Conservation (phyloP, 2,888 invertebrate species). For the Zelleria hepariella region DNA sequence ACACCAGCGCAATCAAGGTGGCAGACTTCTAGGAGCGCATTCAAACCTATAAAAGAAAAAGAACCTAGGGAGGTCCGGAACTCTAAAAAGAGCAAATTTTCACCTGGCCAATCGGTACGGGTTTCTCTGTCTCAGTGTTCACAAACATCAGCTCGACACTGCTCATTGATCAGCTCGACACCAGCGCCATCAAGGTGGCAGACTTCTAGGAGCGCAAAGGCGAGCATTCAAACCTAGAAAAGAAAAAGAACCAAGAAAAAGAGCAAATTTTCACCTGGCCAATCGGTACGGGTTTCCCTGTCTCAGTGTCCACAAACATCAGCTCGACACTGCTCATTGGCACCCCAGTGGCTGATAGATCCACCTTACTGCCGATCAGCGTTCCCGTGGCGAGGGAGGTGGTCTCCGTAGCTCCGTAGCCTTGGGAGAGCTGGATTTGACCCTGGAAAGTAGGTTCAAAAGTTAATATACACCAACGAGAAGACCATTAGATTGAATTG, state of each 20-base stretch:
- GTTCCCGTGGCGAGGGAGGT: constrained; percentile 42
- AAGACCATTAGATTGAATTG: no score
- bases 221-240: no score
- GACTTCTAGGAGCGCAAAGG: no score
- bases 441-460: constrained; percentile 29
- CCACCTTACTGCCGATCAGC: constrained; percentile 29
- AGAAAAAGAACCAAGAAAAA: no score
- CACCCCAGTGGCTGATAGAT: constrained; percentile 46
- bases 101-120: constrained; percentile 49
- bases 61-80: no score
- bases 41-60: no score
- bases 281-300: constrained; percentile 39
- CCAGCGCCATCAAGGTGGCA: no score
- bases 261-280: constrained; percentile 35
- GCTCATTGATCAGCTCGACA: no score
- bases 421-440: constrained; percentile 50
- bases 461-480: no score
- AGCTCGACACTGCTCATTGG: constrained; percentile 40
- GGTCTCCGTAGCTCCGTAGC: constrained; percentile 58
- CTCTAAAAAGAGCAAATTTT: no score
- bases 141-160: constrained; percentile 42
- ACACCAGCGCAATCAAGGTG: no score
- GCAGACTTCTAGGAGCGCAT: no score
- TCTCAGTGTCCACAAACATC: constrained; percentile 45
- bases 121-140: constrained; percentile 40